phyloP scores from a whole-genome alignment of 2,113 vertebrate genomes.

The Neolamprologus modestus region DNA sequence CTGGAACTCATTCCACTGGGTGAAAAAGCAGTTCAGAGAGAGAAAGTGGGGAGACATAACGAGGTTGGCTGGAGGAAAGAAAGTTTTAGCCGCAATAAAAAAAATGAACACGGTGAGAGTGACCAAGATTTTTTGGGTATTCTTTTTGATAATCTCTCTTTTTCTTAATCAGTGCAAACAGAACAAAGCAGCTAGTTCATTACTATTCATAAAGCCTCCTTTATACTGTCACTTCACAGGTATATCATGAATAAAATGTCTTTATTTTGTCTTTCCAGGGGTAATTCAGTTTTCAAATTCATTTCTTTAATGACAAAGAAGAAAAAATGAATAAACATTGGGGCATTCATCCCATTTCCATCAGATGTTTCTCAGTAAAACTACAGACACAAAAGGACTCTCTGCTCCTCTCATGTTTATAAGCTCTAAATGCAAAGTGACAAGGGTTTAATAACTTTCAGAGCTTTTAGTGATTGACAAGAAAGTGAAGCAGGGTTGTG shows the following conservation, averaged over 20 bases:
- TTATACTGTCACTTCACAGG: neutral
- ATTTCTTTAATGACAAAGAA: neutral
- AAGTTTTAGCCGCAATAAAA: neutral
- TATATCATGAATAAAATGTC: neutral
- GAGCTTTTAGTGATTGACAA: constrained; percentile 24
- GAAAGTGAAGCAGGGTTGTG: constrained; percentile 23
- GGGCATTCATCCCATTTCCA: neutral
- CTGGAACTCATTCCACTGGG: constrained; percentile 13
- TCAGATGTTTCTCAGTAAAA: neutral
- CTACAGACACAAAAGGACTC: neutral
- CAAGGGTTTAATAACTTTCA: constrained; percentile 28
- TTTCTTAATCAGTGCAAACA: neutral
- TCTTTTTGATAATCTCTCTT: neutral
- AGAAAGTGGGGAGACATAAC: neutral
- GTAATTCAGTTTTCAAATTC: neutral
- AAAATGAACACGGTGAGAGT: neutral
- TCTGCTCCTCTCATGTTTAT: neutral
- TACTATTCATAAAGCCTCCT: neutral
- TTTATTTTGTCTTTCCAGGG: neutral
- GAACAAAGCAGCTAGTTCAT: neutral
- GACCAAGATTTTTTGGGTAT: neutral
- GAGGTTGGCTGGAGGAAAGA: neutral
- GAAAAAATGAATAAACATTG: neutral
- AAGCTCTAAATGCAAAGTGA: constrained; percentile 12
- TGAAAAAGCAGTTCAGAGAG: constrained; percentile 4